Evolutionary conservation across 2,797 vertebrate species (phyloP), one percentile per base, ranked within the genome.

Genomic region (Distichodus sexfasciatus): DNA sequence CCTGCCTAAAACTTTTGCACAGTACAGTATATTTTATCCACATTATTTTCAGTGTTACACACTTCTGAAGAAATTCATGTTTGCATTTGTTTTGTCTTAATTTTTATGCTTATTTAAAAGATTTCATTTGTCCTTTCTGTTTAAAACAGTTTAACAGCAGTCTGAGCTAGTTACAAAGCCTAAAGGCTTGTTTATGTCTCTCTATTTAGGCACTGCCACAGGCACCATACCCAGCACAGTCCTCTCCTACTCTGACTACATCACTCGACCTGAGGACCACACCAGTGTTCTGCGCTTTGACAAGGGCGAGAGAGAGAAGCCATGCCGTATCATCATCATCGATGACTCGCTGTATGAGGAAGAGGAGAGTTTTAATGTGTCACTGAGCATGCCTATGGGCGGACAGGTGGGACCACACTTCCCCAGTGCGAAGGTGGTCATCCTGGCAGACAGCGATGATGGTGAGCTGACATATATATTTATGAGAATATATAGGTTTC

Each of bases 271-370:
- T 0, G 90, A 94, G 77, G 95, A 94, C 83, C 93, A 92, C 79
- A 92, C 84, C 74, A 94, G 93, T 21, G 71, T 93, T 58, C 85
- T 95, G 82, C 91, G 82, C 38, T 98, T 95, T 15, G 88, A 91
- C 78, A 93, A 93, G 74, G 89, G 90, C 3, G 92, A 96, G 76
- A 85, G 79, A 0, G 92, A 95, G 81, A 93, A 93, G 78, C 48
- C 71, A 28, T 96, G 94, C 72, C 84, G 75, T 55, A 26, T 96
- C 77, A 90, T 95, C 44, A 88, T 95, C 82, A 91, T 94, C 10
- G 92, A 94, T 2, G 93, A 96, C 76, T 94, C 92, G 2, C 85
- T 94, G 19, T 94, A 92, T 23, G 93, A 96, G 81, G 91, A 92
- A 58, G 93, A 94, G 6, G 95, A 95, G 83, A 91, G 79, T 79